A percentile compares a stretch with the other conserved stretches of the same genome.
These are phyloP conservation scores for Propithecus deckenii DNA, from an alignment of 2,797 vertebrate genomes.

Conservation along the genomic window DNA sequence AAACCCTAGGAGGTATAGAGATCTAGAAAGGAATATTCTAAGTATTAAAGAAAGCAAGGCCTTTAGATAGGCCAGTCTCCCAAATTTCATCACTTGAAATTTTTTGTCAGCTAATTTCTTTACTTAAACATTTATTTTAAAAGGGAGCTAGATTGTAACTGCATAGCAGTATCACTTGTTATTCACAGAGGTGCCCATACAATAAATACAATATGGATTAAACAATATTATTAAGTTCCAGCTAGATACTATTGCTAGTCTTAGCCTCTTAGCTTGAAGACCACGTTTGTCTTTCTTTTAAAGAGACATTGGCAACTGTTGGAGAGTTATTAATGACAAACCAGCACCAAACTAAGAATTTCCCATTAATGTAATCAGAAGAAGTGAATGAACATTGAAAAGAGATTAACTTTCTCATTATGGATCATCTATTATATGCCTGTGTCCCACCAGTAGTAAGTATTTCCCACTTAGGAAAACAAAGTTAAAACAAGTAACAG, in stretches of 20 bases:
- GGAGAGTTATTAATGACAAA: constrained; percentile 14
- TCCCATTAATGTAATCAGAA: background rate
- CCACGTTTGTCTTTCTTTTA: background rate
- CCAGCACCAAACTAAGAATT: background rate
- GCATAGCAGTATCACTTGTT: background rate
- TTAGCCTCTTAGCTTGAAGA: background rate
- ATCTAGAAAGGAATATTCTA: background rate
- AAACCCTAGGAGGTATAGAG: background rate
- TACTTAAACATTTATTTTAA: constrained; percentile 34
- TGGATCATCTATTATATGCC: background rate
- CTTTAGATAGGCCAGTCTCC: background rate
- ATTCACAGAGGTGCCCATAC: background rate
- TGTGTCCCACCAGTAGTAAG: background rate
- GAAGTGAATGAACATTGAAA: background rate
- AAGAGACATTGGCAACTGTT: background rate
- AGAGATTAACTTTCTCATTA: background rate
- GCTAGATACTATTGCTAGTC: background rate
- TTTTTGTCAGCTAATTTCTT: background rate
- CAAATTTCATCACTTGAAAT: background rate
- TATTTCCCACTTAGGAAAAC: background rate
- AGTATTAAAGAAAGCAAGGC: background rate
- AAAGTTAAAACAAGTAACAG: background rate
- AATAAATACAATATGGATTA: constrained; percentile 31
- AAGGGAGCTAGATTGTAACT: background rate
- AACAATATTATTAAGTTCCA: constrained; percentile 14